Base-by-base conservation (phyloP, 2,888 invertebrate species). In the Campopleginae sp. region DNA sequence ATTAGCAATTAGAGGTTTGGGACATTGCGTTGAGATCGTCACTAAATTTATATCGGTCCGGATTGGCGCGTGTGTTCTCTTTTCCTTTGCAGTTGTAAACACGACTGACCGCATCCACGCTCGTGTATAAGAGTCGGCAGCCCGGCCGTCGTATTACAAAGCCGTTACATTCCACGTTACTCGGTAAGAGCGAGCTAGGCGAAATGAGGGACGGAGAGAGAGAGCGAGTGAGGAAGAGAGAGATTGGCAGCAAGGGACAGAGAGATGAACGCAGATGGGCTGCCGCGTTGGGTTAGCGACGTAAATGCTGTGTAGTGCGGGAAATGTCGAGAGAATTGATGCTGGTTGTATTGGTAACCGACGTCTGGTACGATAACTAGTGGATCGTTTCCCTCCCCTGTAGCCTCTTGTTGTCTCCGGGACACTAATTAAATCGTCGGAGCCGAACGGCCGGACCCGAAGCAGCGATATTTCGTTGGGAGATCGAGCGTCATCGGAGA, bases 151-250 rank as follows among this genome's bases (percentile, higher is more conserved):
- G 79, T n/a, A n/a, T 80, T 85, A 82, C 79, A 82, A 82, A 76
- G 85, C 85, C 85, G 85, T 85, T 85, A 85, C 85, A 85, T 85
- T 85, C 85, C 85, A 79, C 85, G 85, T 82, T 85, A 82, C 74
- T 78, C 77, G 76, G 76, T 65, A 44, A 74, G 51, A 51, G 76
- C 27, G 80, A 79, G 75, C 61, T 54, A 38, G 63, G 74, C 54
- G 65, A 63, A 42, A 48, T 66, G 77, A 54, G 23, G 0, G 31
- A 44, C 31, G 38, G 38, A 38, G 23, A 61, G 23, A 5, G 38
- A 78, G n/a, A 42, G 66, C 42, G 77, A 66, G 66, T 27, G 38
- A 54, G 54, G 19, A 27, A 23, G 48, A 54, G 51, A 33, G 10
- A 19, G 48, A 63, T 1, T 1, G 48, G 17, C 6, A 46, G 77